Evolutionary conservation across 2,888 invertebrate species (phyloP).

Genomic region (Plagodis pulveraria): DNA sequence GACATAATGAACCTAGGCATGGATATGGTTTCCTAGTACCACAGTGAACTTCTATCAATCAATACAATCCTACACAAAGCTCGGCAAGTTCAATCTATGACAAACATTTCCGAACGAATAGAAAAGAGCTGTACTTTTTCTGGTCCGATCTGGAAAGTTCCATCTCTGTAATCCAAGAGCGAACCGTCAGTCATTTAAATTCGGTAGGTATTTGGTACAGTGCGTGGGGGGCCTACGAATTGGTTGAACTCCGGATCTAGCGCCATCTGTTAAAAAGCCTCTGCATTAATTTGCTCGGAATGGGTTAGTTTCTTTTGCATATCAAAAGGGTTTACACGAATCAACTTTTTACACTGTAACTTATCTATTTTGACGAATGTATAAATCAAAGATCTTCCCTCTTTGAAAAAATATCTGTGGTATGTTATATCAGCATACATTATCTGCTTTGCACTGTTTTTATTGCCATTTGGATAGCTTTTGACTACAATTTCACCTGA

Average conservation of each 20-base stretch:
- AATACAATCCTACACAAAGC: constrained; percentile 11
- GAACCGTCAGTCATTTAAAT: constrained; percentile 32
- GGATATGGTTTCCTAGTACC: not conserved
- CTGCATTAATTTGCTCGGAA: constrained; percentile 15
- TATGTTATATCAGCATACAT: too few relatives aligned
- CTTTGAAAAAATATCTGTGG: too few relatives aligned
- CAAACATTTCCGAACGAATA: not conserved
- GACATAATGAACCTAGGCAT: too few relatives aligned
- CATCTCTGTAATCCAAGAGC: constrained; percentile 24
- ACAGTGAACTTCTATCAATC: constrained; percentile 8
- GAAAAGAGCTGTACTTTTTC: too few relatives aligned
- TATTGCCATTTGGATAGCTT: too few relatives aligned
- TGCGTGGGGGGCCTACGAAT: constrained; percentile 26
- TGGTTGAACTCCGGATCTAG: constrained; percentile 12
- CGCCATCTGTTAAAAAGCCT: constrained; percentile 13
- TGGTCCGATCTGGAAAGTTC: too few relatives aligned
- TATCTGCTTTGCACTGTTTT: too few relatives aligned
- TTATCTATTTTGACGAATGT: too few relatives aligned
- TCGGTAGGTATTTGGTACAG: constrained; percentile 18
- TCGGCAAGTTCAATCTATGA: constrained; percentile 26
- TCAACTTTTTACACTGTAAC: too few relatives aligned
- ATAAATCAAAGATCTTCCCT: too few relatives aligned
- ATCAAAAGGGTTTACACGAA: not conserved
- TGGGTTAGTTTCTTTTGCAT: constrained; percentile 7
- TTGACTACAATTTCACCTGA: too few relatives aligned